Evolutionary conservation across 2,888 invertebrate species (phyloP), one percentile per base, ranked within the genome.

Genomic region (Leucania comma): DNA sequence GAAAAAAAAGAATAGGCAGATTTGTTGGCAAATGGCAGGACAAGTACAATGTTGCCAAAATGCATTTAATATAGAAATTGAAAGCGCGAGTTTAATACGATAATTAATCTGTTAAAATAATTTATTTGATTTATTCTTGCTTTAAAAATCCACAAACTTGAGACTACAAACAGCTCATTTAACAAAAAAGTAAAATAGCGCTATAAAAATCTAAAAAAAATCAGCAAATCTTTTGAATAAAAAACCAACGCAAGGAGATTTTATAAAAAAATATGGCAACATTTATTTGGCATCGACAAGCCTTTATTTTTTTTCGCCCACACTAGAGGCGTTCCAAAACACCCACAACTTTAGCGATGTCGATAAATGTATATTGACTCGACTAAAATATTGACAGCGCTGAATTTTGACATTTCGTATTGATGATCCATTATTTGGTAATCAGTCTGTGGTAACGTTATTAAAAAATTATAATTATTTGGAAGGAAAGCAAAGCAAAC

Each of bases 11-110:
- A 85, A 81, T 85, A 89, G 88, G 87, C 89, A 89, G 87, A 87
- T 88, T 81, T 84, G 85, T 88, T 90, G 90, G 88, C 90, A 90
- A 85, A 85, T 88, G 85, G 84, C 85, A 88, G 87, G 77, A 80
- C 80, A 48, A 74, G 53, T 10, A 32, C 71, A 80, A 82, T 84
- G 85, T 90, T 90, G 83, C 88, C 84, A 85, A 38, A 8, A 22
- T 12, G 10, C 0, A 22, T 2, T 20, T 26, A 63, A 51, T 24
- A 9, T 6, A 1, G 1, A 1, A 14, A 42, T 17, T 42, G 14
- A 5, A 17, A 17, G 42, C 3, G 29, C 4, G 29, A 29, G 29
- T 29, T 29, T 29, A 29, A 29, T 29, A 29, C 29, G 29, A 29
- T 29, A 29, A 29, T 29, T 29, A 14, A 4, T 14, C 14, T 14